Evolutionary conservation across 2,797 vertebrate species (phyloP).

Genomic region (Benthosema pterotum): DNA sequence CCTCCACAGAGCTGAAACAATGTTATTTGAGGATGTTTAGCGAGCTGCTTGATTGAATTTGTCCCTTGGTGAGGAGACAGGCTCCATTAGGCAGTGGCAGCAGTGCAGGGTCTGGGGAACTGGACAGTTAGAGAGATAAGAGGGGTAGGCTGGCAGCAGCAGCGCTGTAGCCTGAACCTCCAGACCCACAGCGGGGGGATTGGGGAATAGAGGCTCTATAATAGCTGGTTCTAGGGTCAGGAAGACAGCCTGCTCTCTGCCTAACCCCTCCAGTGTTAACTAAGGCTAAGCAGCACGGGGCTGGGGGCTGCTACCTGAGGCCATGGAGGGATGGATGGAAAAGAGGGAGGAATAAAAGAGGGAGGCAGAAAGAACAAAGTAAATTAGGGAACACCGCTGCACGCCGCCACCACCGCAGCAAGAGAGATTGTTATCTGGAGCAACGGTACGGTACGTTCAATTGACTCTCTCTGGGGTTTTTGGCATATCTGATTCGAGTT

Average conservation of each 20-base stretch:
- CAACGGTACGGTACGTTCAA: constrained; percentile 34
- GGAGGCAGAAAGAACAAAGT: not conserved
- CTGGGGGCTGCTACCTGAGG: constrained; percentile 1
- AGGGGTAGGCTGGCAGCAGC: constrained; percentile 54
- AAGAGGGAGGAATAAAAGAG: too few species aligned
- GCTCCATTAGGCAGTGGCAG: constrained; percentile 76
- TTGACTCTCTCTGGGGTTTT: constrained; percentile 50
- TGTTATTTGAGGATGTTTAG: constrained; percentile 70
- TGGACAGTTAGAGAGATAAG: constrained; percentile 74
- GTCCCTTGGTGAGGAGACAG: constrained; percentile 58
- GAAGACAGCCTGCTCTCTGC: constrained; percentile 69
- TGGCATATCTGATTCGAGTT: constrained; percentile 58
- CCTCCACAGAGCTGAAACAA: constrained; percentile 33
- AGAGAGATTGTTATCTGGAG: constrained; percentile 31
- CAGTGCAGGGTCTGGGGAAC: constrained; percentile 66
- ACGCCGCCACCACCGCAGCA: not conserved
- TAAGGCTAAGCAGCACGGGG: constrained; percentile 67
- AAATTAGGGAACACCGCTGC: not conserved
- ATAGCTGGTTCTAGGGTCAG: constrained; percentile 79
- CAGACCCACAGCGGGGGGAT: constrained; percentile 71
- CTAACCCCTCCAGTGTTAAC: constrained; percentile 73
- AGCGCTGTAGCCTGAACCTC: constrained; percentile 66
- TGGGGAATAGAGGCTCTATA: constrained; percentile 81
- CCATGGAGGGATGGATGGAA: not conserved
- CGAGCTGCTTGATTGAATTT: constrained; percentile 66